phyloP scores from a whole-genome alignment of 2,888 invertebrate genomes.

The Hofmannophila pseudospretella region DNA sequence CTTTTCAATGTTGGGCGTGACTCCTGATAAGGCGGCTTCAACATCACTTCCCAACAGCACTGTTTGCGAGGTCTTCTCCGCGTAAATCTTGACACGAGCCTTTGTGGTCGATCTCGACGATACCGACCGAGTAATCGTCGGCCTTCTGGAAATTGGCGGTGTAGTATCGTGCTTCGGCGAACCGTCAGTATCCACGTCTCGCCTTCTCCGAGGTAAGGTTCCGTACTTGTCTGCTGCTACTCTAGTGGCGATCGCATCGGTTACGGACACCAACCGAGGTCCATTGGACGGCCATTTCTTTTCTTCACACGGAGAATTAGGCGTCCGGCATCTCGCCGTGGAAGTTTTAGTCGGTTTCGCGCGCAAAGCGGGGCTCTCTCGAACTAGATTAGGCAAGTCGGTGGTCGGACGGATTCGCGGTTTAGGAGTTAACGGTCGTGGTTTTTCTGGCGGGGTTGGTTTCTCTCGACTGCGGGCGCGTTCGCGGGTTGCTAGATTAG shows the following conservation, averaged over 20 bases:
- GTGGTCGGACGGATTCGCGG: slow-evolving; percentile 68
- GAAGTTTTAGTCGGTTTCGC: slow-evolving; percentile 75
- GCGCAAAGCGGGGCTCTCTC: slow-evolving; percentile 63
- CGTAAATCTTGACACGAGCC: slow-evolving; percentile 83
- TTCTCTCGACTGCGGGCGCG: slow-evolving; percentile 80
- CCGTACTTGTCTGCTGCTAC: slow-evolving; percentile 85
- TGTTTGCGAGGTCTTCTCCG: slow-evolving; percentile 88
- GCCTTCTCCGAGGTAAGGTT: slow-evolving; percentile 85
- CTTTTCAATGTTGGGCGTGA: slow-evolving; percentile 67
- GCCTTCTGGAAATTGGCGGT: slow-evolving; percentile 54
- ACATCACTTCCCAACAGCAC: slow-evolving; percentile 84
- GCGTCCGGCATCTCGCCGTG: slow-evolving; percentile 78
- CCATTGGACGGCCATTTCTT: slow-evolving; percentile 82
- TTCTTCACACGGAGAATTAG: slow-evolving; percentile 82
- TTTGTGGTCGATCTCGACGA: slow-evolving; percentile 60
- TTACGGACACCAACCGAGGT: slow-evolving; percentile 46
- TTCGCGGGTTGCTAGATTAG: slow-evolving; percentile 74
- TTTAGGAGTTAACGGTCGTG: slow-evolving; percentile 66
- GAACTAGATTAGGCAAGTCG: slow-evolving; percentile 72
- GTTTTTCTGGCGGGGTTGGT: slow-evolving; percentile 67
- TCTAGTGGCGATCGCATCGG: slow-evolving; percentile 52
- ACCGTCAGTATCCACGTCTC: slow-evolving; percentile 80
- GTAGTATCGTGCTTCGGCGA: slow-evolving; percentile 63
- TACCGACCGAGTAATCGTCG: slow-evolving; percentile 56
- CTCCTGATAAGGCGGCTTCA: slow-evolving; percentile 83